Evolutionary conservation across 1,140 invertebrate species (phyloP), one percentile per base, ranked within the genome.

Genomic region (Contarinia nasturtii): DNA sequence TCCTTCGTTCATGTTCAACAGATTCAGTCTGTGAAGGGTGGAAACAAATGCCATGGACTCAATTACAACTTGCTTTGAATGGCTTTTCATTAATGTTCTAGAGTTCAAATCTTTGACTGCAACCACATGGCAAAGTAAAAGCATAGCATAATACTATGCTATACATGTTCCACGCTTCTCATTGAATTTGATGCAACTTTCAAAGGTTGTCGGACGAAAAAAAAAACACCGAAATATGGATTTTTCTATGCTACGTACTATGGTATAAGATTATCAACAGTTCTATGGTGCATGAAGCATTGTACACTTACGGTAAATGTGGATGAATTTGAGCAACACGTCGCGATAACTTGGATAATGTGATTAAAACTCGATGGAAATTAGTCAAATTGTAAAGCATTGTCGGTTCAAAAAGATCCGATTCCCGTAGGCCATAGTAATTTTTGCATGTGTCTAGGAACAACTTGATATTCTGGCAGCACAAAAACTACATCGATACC

Each of bases 311-410:
- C 84, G 67, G 66, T 54, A 89, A 75, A 54, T 76, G 58, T 67
- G 74, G 54, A 65, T 67, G 52, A 69, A 61, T 22, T 68, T 59
- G 57, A 47, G 62, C 58, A 37, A 64, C 77, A 63, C 81, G 79
- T 1, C 75, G 70, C 21, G 89, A 93, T 34, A 94, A 67, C 56
- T 80, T 84, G 12, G 89, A 88, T 12, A 94, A 66, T 1, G 87
- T 93, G 56, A 84, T 84, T 18, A 94, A 69, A 15, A 95, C 91
- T 65, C 86, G 75, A 64, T 86, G 83, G 64, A 97, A 96, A 67
- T 95, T 87, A 27, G 85, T 85, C 20, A 93, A 71, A 64, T 96
- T 89, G 65, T 94, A 96, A 3, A 97, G 68, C 78, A 93, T 89
- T 5, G 76, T 75, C 1, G 88, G 80, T 54, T 94, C 88, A 65